Percentiles rank a stretch among this genome's conserved stretches.
Evolutionary conservation across 2,113 vertebrate species (phyloP).

Genomic region (Dascyllus trimaculatus): DNA sequence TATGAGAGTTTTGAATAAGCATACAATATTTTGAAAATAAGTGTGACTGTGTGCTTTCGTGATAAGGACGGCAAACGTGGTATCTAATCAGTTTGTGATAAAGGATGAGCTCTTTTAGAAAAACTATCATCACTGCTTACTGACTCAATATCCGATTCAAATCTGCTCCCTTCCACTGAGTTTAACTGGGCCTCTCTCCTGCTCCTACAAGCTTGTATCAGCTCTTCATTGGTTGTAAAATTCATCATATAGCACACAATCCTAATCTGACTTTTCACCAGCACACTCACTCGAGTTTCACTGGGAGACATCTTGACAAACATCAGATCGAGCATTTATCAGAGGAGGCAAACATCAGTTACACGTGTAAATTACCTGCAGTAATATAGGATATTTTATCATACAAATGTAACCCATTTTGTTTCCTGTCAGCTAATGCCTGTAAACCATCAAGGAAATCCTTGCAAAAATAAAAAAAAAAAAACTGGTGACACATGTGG

Average conservation of each 20-base stretch:
- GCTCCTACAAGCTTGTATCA: conserved; percentile 7
- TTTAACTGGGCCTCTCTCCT: conserved; percentile 44
- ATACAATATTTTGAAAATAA: neutral
- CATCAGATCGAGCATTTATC: conserved; percentile 62
- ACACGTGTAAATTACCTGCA: conserved; percentile 72
- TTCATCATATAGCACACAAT: conserved; percentile 7
- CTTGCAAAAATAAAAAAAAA: conserved; percentile 50
- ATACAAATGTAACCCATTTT: conserved; percentile 67
- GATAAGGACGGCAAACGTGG: conserved; percentile 8
- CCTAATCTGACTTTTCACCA: conserved; percentile 13
- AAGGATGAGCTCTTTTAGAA: conserved; percentile 7
- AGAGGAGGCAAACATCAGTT: conserved; percentile 52
- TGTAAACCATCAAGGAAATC: conserved; percentile 68
- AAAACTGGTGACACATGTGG: conserved; percentile 62
- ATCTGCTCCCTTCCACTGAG: conserved; percentile 3
- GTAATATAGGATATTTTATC: conserved; percentile 62
- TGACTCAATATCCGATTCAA: conserved; percentile 36
- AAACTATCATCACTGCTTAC: neutral
- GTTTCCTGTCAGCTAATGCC: conserved; percentile 69
- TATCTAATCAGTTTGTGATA: conserved; percentile 3
- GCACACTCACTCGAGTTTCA: conserved; percentile 20
- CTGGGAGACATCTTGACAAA: conserved; percentile 46
- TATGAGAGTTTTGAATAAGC: neutral
- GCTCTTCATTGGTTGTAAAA: conserved; percentile 30
- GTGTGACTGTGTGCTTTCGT: neutral